Percentiles rank a stretch among this genome's conserved stretches.
Evolutionary conservation across 2,797 vertebrate genomes (phyloP).

Genomic region (Orestias chungarensis): DNA sequence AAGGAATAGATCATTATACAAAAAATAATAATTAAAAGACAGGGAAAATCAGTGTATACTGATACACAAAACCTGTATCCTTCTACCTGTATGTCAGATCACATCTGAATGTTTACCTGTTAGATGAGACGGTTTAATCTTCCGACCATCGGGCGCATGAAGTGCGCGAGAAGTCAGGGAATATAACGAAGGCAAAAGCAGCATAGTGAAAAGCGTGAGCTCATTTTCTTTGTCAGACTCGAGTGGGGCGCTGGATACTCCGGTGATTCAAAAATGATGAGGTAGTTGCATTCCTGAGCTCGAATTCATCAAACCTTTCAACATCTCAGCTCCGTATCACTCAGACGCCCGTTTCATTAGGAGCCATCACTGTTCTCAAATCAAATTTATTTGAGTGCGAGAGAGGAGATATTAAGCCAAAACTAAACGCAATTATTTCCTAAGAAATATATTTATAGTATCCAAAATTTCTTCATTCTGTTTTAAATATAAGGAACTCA

Average conservation of each 20-base stretch:
- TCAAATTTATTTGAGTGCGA: background rate
- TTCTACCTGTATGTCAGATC: background rate
- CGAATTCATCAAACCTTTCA: constrained; percentile 32
- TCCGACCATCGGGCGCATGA: background rate
- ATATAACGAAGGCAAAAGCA: background rate
- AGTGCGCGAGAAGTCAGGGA: constrained; percentile 15
- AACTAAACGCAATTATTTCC: background rate
- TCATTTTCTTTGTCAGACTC: constrained; percentile 3
- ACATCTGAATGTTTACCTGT: background rate
- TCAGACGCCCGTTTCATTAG: constrained; percentile 36
- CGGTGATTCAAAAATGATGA: constrained; percentile 39
- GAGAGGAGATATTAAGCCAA: background rate
- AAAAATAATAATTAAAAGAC: background rate
- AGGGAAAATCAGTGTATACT: background rate
- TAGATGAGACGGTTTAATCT: background rate
- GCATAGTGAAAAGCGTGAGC: background rate
- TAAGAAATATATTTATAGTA: background rate
- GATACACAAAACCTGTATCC: too few species aligned
- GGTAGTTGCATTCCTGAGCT: background rate
- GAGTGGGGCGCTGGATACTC: constrained; percentile 18
- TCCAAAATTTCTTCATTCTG: too few species aligned
- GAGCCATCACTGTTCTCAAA: constrained; percentile 5
- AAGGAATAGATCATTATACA: background rate
- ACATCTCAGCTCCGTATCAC: constrained; percentile 12
- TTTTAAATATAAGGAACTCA: too few species aligned